Conservation (phyloP, 2,888 invertebrate genomes). For the Agrochola macilenta region DNA sequence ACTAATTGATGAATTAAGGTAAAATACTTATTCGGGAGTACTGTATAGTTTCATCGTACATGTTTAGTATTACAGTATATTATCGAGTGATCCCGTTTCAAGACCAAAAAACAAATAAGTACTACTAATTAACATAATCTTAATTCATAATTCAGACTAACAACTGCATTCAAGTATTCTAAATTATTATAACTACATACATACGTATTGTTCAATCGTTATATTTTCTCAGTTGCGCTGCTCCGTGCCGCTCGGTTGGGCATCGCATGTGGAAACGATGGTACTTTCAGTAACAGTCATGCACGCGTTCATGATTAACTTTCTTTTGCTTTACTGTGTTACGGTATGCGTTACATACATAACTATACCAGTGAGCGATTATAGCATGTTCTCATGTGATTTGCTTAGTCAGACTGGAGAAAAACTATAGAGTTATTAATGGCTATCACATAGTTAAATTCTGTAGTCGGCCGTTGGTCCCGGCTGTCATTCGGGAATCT, state of each 20-base stretch:
- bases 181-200: not conserved
- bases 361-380: constrained; percentile 1
- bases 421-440: not conserved
- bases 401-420: not conserved
- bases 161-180: not conserved
- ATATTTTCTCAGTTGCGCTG: constrained; percentile 18
- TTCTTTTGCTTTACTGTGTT: constrained; percentile 41
- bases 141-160: not conserved
- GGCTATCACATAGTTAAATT: not conserved
- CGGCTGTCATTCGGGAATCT: not conserved
- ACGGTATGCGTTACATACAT: constrained; percentile 31
- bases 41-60: not conserved
- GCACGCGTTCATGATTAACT: constrained; percentile 50
- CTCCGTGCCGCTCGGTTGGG: constrained; percentile 24
- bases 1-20: not conserved
- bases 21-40: not conserved
- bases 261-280: constrained; percentile 54
- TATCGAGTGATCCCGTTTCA: not conserved
- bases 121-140: not conserved
- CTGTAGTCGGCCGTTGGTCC: not conserved
- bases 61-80: too few species aligned
- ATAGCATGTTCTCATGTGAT: not conserved
- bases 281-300: constrained; percentile 55
- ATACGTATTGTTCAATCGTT: constrained; percentile 29
- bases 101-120: not conserved